Evolutionary conservation across 2,113 vertebrate genomes (phyloP).

Genomic region (Macrotis lagotis): DNA sequence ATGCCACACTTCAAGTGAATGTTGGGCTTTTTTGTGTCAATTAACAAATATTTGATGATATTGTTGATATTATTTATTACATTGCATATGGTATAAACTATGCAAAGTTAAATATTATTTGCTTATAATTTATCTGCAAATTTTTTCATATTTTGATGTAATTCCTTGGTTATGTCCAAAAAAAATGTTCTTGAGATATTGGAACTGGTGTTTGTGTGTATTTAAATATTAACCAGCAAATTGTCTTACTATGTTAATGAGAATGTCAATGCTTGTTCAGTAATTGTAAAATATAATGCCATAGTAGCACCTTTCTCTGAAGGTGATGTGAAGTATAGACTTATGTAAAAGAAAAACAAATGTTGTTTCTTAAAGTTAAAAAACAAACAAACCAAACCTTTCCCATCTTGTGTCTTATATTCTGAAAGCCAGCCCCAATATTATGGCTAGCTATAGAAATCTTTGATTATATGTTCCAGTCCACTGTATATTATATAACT

Average conservation of each 20-base stretch:
- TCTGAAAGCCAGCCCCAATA: background rate
- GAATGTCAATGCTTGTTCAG: conserved; percentile 85
- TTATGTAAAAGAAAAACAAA: conserved; percentile 85
- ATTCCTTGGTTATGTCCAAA: conserved; percentile 93
- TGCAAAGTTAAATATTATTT: conserved; percentile 94
- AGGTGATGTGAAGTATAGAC: conserved; percentile 83
- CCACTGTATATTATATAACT: background rate
- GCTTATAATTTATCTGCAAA: conserved; percentile 94
- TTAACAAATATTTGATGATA: conserved; percentile 89
- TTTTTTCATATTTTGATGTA: conserved; percentile 95
- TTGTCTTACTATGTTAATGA: conserved; percentile 83
- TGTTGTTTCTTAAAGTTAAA: conserved; percentile 89
- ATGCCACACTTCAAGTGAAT: conserved; percentile 93
- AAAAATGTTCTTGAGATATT: conserved; percentile 90
- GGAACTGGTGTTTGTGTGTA: conserved; percentile 85
- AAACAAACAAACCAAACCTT: too few relatives aligned
- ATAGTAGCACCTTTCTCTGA: conserved; percentile 85
- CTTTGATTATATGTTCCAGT: background rate
- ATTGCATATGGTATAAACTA: conserved; percentile 96
- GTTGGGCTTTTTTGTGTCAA: conserved; percentile 95
- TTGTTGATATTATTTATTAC: conserved; percentile 91
- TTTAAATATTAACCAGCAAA: conserved; percentile 86
- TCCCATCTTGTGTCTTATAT: background rate
- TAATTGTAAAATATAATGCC: conserved; percentile 83
- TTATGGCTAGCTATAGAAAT: background rate